Conservation (phyloP, 2,797 vertebrate species). For the Pterois miles region DNA sequence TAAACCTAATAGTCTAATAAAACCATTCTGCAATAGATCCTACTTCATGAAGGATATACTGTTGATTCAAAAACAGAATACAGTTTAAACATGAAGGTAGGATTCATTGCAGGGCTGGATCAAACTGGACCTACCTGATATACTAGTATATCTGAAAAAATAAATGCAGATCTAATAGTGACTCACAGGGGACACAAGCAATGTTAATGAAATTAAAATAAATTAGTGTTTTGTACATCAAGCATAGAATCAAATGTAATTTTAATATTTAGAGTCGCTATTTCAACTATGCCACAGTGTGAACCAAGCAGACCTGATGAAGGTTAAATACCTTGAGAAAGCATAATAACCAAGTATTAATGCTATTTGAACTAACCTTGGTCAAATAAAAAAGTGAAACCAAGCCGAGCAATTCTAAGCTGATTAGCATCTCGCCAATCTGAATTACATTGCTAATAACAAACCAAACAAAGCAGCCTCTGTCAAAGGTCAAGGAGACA, state of each 20-base stretch:
- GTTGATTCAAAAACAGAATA: neutral
- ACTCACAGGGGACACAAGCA: conserved; percentile 4
- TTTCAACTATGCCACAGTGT: conserved; percentile 29
- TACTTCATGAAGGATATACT: neutral
- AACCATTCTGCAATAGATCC: neutral
- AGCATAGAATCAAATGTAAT: neutral
- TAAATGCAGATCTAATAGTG: neutral
- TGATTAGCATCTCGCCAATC: conserved; percentile 5
- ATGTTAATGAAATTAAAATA: conserved; percentile 14
- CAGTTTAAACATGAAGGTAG: neutral
- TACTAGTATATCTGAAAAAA: neutral
- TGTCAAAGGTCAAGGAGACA: conserved; percentile 42
- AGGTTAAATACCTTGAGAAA: conserved; percentile 13
- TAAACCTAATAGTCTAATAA: neutral
- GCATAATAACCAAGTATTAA: neutral
- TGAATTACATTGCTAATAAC: conserved; percentile 23
- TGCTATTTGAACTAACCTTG: conserved; percentile 20
- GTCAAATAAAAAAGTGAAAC: conserved; percentile 1
- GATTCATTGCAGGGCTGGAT: neutral
- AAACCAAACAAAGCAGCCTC: conserved; percentile 21
- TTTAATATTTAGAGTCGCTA: conserved; percentile 25
- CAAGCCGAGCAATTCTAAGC: conserved; percentile 4
- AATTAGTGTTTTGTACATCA: conserved; percentile 17
- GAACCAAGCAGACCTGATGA: neutral
- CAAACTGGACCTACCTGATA: neutral